phyloP scores from a whole-genome alignment of 2,113 vertebrate species.

The Oncorhynchus kisutch region DNA sequence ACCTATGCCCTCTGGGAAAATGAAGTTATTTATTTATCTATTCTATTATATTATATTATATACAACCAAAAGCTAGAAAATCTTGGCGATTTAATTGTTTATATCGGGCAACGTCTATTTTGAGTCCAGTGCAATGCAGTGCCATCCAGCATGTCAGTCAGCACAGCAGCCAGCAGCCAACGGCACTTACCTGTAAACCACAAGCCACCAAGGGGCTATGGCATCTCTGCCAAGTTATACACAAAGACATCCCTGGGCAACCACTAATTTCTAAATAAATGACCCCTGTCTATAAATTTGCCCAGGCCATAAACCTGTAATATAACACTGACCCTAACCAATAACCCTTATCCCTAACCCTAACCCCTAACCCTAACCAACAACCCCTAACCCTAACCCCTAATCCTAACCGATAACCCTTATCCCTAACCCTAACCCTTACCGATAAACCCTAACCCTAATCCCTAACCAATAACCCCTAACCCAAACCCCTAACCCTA shows the following conservation, averaged over 20 bases:
- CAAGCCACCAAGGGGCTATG: constrained; percentile 31
- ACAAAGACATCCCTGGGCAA: constrained; percentile 26
- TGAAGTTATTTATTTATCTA: not conserved
- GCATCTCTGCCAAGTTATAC: constrained; percentile 33
- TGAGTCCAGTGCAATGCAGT: not conserved
- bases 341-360: too few species aligned
- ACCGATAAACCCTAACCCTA: too few species aligned
- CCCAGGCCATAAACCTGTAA: constrained; percentile 48
- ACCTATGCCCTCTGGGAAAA: too few species aligned
- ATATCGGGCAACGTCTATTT: not conserved
- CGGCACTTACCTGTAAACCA: constrained; percentile 30
- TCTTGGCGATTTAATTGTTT: not conserved
- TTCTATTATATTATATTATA: too few species aligned
- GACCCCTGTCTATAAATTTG: constrained; percentile 23
- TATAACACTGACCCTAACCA: too few species aligned
- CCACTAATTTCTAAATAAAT: constrained; percentile 37
- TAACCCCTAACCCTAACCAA: too few species aligned
- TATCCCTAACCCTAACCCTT: too few species aligned
- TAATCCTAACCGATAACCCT: too few species aligned
- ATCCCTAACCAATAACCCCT: too few species aligned
- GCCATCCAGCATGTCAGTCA: not conserved
- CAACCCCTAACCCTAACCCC: too few species aligned
- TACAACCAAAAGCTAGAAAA: not conserved
- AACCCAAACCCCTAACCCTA: too few species aligned
- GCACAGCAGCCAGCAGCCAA: not conserved